Percentiles rank a stretch among this genome's conserved stretches.
Conservation (phyloP, 2,797 vertebrate species). For the Chaenodraco wilsoni region DNA sequence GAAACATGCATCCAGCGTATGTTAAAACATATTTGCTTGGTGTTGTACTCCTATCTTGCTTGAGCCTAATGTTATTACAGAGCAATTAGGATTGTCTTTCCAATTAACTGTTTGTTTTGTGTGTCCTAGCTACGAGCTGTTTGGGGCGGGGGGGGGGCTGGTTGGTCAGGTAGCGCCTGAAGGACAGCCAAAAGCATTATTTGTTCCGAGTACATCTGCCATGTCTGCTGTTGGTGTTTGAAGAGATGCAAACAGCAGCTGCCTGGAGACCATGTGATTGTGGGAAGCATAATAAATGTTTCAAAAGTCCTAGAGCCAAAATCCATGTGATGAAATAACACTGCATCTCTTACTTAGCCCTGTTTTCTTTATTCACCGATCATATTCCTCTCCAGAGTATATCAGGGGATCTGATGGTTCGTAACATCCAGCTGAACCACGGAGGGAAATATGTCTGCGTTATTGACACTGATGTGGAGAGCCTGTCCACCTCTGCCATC, state of each 20-base stretch:
- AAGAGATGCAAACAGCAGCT: conserved; percentile 53
- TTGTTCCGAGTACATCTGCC: conserved; percentile 69
- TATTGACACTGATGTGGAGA: conserved; percentile 93
- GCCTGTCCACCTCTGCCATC: conserved; percentile 90
- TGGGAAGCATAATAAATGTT: conserved; percentile 47
- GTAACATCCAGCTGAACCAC: conserved; percentile 94
- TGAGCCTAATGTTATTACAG: conserved; percentile 76
- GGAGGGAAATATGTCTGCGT: conserved; percentile 93
- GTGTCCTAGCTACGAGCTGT: conserved; percentile 57
- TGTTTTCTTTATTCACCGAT: conserved; percentile 3
- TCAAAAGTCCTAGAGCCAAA: conserved; percentile 42
- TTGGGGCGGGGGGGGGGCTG: conserved; percentile 30
- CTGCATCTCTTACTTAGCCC: conserved; percentile 21
- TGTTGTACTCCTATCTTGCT: conserved; percentile 54
- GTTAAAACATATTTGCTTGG: conserved; percentile 70
- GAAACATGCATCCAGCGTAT: conserved; percentile 46
- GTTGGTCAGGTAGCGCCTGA: conserved; percentile 58
- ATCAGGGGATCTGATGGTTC: conserved; percentile 94
- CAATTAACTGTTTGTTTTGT: conserved; percentile 78
- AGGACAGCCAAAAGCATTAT: conserved; percentile 72
- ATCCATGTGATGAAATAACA: conserved; percentile 44
- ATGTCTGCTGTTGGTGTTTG: conserved; percentile 60
- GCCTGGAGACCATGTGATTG: conserved; percentile 47
- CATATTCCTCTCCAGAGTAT: conserved; percentile 80
- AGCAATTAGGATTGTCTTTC: conserved; percentile 78